Evolutionary conservation across 2,113 vertebrate genomes (phyloP).

Genomic region (Vidua macroura): DNA sequence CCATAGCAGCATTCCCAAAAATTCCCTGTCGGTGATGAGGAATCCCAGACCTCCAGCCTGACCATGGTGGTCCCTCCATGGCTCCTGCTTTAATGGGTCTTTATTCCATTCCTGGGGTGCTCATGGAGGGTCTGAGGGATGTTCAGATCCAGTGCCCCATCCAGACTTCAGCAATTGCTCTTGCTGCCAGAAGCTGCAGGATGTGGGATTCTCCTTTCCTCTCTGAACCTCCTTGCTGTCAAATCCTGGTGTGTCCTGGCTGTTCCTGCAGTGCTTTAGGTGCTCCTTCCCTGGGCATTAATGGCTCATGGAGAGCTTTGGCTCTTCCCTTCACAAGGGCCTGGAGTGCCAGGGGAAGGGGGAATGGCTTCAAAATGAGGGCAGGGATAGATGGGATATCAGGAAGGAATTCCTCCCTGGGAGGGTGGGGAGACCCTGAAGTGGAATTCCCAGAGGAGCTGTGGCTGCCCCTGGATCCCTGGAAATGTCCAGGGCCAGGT

Average conservation of each 20-base stretch:
- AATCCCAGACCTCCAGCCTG: neutral
- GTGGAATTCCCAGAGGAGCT: neutral
- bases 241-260: fast-evolving
- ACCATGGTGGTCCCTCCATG: fast-evolving
- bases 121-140: neutral
- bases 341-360: neutral
- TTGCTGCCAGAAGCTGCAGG: neutral
- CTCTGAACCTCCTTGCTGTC: neutral
- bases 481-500: neutral
- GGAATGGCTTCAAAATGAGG: neutral
- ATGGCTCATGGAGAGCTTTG: fast-evolving
- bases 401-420: neutral
- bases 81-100: neutral
- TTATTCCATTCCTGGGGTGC: neutral
- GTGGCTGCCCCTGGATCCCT: neutral
- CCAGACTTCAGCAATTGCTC: neutral
- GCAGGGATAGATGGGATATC: neutral
- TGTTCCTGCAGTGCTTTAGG: neutral
- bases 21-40: neutral
- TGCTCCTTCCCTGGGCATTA: neutral
- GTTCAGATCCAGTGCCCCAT: neutral
- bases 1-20: neutral
- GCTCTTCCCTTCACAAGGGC: neutral
- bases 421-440: neutral
- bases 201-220: conserved; percentile 35